These are phyloP conservation scores for Aleiodes sp. DNA, from an alignment of 1,140 invertebrate genomes.

Conservation along the genomic window DNA sequence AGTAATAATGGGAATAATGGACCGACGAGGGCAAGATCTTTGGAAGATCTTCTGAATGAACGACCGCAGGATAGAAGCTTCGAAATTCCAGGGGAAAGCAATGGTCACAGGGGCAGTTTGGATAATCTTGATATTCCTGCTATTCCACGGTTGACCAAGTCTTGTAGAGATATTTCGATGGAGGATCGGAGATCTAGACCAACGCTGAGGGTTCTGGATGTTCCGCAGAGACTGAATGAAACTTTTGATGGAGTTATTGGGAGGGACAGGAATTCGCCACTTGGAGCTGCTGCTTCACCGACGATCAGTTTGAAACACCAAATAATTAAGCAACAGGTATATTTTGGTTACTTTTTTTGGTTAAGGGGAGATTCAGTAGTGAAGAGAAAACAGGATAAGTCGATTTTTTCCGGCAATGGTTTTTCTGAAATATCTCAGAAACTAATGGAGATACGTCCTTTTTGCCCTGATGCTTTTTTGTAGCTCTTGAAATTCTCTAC, in stretches of 20 bases:
- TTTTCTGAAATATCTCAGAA: too few relatives aligned
- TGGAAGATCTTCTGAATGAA: conserved; percentile 61
- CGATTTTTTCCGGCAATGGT: too few relatives aligned
- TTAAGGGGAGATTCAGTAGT: background rate
- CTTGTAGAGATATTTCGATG: conserved; percentile 51
- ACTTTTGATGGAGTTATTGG: conserved; percentile 53
- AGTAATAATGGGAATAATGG: conserved; percentile 28
- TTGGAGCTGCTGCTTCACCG: conserved; percentile 45
- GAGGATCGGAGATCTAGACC: conserved; percentile 41
- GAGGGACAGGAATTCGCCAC: conserved; percentile 45
- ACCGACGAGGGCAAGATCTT: conserved; percentile 49
- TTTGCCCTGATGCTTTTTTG: too few relatives aligned
- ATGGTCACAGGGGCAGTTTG: conserved; percentile 60
- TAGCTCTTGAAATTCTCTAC: too few relatives aligned
- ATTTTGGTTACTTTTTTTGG: background rate
- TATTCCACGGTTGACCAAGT: conserved; percentile 53
- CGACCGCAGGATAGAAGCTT: conserved; percentile 53
- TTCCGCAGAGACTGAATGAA: conserved; percentile 49
- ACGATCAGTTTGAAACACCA: conserved; percentile 44
- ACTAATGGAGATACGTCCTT: too few relatives aligned
- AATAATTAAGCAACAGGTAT: conserved; percentile 42
- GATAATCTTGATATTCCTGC: conserved; percentile 69
- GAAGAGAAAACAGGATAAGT: too few relatives aligned
- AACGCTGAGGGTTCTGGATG: conserved; percentile 44
- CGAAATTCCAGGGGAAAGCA: conserved; percentile 50